These are phyloP conservation scores for Myiotriccus ornatus DNA, from an alignment of 2,797 vertebrate species.

Conservation along the genomic window DNA sequence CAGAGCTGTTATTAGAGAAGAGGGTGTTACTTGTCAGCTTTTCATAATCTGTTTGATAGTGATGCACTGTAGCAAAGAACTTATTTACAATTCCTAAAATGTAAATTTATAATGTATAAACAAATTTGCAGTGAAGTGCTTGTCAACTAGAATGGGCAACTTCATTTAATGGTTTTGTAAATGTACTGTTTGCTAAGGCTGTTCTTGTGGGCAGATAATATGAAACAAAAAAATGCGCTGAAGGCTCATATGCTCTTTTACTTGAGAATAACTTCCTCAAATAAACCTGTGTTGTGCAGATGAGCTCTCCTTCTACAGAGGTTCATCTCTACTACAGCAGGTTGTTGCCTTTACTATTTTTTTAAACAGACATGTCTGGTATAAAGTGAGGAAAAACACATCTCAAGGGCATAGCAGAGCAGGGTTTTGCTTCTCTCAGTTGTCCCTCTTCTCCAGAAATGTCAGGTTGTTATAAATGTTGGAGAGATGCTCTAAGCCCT, in stretches of 20 bases:
- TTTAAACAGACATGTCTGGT: neutral
- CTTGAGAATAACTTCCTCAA: neutral
- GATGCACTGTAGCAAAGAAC: neutral
- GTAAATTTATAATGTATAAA: neutral
- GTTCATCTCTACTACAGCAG: neutral
- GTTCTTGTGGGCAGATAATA: neutral
- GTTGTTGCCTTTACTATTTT: neutral
- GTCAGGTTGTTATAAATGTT: neutral
- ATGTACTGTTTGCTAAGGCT: neutral
- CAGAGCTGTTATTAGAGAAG: neutral
- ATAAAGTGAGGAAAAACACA: neutral
- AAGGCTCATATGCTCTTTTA: neutral
- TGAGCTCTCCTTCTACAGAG: neutral
- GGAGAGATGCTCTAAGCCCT: neutral
- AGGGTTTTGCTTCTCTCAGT: neutral
- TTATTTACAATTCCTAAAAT: neutral
- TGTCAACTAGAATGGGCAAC: neutral
- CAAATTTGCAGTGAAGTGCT: neutral
- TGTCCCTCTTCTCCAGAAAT: neutral
- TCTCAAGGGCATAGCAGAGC: neutral
- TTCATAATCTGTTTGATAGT: neutral
- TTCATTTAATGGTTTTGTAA: neutral
- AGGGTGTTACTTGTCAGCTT: neutral
- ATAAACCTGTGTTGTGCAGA: neutral
- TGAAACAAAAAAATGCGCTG: neutral